phyloP scores from a whole-genome alignment of 2,888 invertebrate species.

The Napeogenes inachia region DNA sequence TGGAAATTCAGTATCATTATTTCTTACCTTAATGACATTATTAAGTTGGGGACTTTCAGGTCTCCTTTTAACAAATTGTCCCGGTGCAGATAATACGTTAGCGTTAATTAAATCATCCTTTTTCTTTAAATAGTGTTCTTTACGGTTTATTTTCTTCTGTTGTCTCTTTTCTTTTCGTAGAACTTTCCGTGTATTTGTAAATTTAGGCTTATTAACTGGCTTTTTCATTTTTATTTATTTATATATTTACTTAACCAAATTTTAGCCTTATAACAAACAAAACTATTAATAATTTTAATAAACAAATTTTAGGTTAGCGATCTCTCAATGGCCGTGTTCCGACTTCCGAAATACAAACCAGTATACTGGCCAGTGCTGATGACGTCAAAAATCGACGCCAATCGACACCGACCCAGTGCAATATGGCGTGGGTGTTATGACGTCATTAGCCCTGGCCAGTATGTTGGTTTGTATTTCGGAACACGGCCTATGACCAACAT shows the following conservation, averaged over 20 bases:
- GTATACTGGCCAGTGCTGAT: too few relatives aligned
- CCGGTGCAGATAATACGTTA: constrained; percentile 39
- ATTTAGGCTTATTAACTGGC: constrained; percentile 36
- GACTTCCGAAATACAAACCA: too few relatives aligned
- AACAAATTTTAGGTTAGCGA: background rate
- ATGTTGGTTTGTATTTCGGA: too few relatives aligned
- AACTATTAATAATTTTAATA: background rate
- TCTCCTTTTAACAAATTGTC: constrained; percentile 60
- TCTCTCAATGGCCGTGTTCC: too few relatives aligned
- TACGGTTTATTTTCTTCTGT: constrained; percentile 79
- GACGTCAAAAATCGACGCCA: too few relatives aligned
- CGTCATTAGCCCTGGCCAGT: too few relatives aligned
- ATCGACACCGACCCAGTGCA: too few relatives aligned
- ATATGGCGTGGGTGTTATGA: too few relatives aligned
- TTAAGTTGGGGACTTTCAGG: constrained; percentile 37
- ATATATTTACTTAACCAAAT: background rate
- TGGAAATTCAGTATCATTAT: background rate
- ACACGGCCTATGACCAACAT: too few relatives aligned
- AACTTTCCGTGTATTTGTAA: constrained; percentile 79
- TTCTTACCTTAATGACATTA: constrained; percentile 41
- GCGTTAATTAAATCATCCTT: constrained; percentile 40
- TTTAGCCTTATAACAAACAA: background rate
- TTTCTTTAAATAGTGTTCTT: constrained; percentile 64
- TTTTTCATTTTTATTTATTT: constrained; percentile 49
- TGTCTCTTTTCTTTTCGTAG: constrained; percentile 83